Conservation (phyloP, 2,888 invertebrate species). For the Venusia cambrica region DNA sequence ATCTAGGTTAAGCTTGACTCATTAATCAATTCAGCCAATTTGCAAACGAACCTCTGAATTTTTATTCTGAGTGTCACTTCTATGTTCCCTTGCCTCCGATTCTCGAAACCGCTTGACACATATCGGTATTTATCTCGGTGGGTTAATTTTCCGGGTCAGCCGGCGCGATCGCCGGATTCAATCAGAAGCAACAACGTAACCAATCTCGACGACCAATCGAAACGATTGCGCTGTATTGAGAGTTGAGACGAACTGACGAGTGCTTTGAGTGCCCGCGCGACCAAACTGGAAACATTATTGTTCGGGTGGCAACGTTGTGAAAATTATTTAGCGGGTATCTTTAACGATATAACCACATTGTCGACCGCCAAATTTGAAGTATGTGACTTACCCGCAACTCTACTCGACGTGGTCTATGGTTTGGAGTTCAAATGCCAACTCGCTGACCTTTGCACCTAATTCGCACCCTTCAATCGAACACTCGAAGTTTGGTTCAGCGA, state of each 20-base stretch:
- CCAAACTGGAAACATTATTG: constrained; percentile 51
- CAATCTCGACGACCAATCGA: constrained; percentile 58
- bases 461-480: too few relatives aligned
- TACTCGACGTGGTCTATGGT: too few relatives aligned
- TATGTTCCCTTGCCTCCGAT: neutral
- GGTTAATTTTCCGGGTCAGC: constrained; percentile 66
- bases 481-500: constrained; percentile 9
- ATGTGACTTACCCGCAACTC: too few relatives aligned
- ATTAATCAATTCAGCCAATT: too few relatives aligned
- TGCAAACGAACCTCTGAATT: too few relatives aligned
- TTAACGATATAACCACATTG: too few relatives aligned
- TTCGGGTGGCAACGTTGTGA: too few relatives aligned
- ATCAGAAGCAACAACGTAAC: constrained; percentile 74
- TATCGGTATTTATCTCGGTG: constrained; percentile 60
- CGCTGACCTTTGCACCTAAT: too few relatives aligned
- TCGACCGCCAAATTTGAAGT: too few relatives aligned
- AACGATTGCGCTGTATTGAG: constrained; percentile 70
- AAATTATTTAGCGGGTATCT: too few relatives aligned
- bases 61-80: constrained; percentile 8
- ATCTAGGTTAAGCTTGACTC: too few relatives aligned
- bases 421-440: too few relatives aligned
- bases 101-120: constrained; percentile 55
- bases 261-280: constrained; percentile 50
- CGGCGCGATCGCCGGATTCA: constrained; percentile 57
- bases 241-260: constrained; percentile 51